phyloP scores from a whole-genome alignment of 2,888 invertebrate genomes.

The Cephus rjabovi region DNA sequence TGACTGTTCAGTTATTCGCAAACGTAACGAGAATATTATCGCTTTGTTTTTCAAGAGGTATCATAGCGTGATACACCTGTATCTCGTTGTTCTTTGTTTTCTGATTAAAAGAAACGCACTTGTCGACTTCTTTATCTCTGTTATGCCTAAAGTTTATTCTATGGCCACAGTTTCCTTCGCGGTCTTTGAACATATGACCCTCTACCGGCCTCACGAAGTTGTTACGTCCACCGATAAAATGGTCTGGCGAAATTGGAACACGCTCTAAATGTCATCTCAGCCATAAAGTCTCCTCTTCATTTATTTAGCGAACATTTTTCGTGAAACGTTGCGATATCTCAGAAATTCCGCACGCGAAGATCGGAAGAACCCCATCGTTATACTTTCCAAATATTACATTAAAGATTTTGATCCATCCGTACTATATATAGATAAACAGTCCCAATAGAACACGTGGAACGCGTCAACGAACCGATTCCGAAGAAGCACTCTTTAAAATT shows the following conservation, averaged over 20 bases:
- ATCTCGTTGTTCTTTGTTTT: background rate
- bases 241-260: slow-evolving; percentile 39
- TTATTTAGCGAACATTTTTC: background rate
- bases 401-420: background rate
- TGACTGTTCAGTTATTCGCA: background rate
- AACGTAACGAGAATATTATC: background rate
- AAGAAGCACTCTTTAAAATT: background rate
- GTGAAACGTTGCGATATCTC: background rate
- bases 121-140: background rate
- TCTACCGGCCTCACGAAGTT: background rate
- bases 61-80: background rate
- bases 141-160: background rate
- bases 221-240: background rate
- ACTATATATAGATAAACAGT: background rate
- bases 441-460: background rate
- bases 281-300: slow-evolving; percentile 29
- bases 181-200: background rate
- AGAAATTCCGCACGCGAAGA: background rate
- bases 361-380: background rate
- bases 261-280: slow-evolving; percentile 40
- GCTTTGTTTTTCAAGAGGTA: background rate
- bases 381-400: background rate
- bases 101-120: background rate
- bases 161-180: background rate
- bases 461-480: background rate